A percentile compares a stretch with the other conserved stretches of the same genome.
phyloP scores from a whole-genome alignment of 2,888 invertebrate genomes.

The Lysandra coridon region DNA sequence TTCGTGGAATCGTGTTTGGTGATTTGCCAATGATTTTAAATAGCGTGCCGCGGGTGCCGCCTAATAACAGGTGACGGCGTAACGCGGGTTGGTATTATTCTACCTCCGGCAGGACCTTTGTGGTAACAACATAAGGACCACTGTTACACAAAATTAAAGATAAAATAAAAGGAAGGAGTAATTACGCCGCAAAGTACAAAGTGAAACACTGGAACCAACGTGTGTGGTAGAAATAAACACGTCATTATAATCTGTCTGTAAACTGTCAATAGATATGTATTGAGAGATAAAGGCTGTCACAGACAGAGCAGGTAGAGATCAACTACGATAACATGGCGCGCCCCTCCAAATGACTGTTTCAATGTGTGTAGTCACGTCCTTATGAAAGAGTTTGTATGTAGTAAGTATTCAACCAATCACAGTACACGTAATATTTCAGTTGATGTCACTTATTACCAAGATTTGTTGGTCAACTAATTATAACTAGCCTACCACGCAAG shows the following conservation, averaged over 20 bases:
- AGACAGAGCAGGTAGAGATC: no score
- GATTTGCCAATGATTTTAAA: slow-evolving; percentile 25
- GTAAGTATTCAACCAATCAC: no score
- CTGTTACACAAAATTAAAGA: background rate
- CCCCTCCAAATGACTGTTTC: no score
- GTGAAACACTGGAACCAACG: background rate
- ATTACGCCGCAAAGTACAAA: background rate
- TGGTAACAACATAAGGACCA: background rate
- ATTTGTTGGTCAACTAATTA: no score
- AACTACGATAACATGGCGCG: no score
- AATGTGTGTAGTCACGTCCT: no score
- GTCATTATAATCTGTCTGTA: background rate
- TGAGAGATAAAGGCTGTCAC: no score
- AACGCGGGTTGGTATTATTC: background rate
- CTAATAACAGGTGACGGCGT: background rate
- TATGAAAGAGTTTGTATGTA: no score
- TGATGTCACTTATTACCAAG: no score
- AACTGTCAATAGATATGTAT: no score
- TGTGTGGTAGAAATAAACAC: background rate
- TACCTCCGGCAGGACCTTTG: background rate
- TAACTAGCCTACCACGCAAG: no score
- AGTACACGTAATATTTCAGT: no score
- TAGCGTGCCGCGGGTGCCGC: slow-evolving; percentile 18
- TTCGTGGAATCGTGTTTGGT: slow-evolving; percentile 16
- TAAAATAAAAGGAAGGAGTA: background rate